Base-by-base conservation (phyloP, 2,888 invertebrate genomes). In the Quadroppia sp. region DNA sequence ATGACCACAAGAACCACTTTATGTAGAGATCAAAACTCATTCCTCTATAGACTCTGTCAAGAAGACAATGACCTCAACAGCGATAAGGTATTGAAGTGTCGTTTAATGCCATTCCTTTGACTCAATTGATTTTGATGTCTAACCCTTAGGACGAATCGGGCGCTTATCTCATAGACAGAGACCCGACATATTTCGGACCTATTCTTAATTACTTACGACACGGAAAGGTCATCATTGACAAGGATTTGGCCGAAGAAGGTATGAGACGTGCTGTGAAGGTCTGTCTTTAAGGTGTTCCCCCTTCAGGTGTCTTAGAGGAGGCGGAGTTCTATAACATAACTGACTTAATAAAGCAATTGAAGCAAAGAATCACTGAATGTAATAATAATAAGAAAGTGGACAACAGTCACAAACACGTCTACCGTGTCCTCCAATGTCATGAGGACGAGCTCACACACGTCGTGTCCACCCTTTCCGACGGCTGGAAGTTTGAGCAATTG, bases 271-370 rank as follows among this genome's bases (percentile, higher is more conserved):
- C 13, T 7, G 17, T 45, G 25, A 56, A 56, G 25, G 23, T 23
- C 20, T 23, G 2, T 53, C 53, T 9, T 53, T 53, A 9, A 17
- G 23, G 4, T 50, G 6, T 53, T 23, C 17, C 28, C 4, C 17
- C 28, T 23, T 20, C 6, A 87, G 87, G 88, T 78, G 94, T 99
- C 9, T 85, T 99, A 79, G 99, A 99, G 85, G 99, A 99, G 85
- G 98, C 99, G 42, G 99, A 99, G 85, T 99, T 99, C 86, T 99
- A 99, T 84, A 99, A 99, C 85, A 92, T 99, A 78, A 94, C 96
- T 59, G 94, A 93, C 82, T 87, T 99, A 80, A 96, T 99, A 82
- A 88, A 89, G 81, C 85, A 98, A 84, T 89, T 96, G 73, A 95
- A 97, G 84, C 95, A 95, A 83, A 87, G 90, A 82, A 94, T 94